These are phyloP conservation scores for Turnix velox DNA, from an alignment of 2,113 vertebrate genomes.

Conservation along the genomic window DNA sequence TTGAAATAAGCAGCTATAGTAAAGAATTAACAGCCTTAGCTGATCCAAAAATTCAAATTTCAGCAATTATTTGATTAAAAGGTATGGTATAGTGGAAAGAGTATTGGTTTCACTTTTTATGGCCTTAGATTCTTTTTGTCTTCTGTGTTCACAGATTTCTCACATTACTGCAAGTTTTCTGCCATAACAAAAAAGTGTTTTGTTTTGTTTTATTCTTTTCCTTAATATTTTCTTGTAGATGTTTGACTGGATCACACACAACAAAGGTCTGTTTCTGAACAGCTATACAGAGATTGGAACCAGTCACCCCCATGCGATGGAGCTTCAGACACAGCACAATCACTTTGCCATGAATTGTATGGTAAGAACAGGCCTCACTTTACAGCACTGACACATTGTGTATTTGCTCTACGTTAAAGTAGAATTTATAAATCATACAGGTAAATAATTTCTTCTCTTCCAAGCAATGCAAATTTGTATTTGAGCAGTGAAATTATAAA, in stretches of 20 bases:
- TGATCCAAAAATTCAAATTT: not conserved
- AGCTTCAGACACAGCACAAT: slow-evolving; percentile 98
- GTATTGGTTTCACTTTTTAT: not conserved
- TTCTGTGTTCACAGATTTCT: not conserved
- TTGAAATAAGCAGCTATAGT: not conserved
- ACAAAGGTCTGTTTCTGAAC: slow-evolving; percentile 96
- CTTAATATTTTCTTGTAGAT: slow-evolving; percentile 76
- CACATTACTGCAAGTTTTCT: not conserved
- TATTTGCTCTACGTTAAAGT: not conserved
- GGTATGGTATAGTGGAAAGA: not conserved
- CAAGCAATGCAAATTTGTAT: not conserved
- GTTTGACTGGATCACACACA: slow-evolving; percentile 99
- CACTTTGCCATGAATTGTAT: slow-evolving; percentile 99
- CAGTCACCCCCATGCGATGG: slow-evolving; percentile 91
- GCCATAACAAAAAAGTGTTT: not conserved
- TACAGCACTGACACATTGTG: not conserved
- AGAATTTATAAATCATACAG: not conserved
- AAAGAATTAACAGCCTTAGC: not conserved
- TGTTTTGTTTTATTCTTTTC: not conserved
- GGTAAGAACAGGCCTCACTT: slow-evolving; percentile 77
- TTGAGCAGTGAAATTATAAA: not conserved
- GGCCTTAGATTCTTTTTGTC: not conserved
- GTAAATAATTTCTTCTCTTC: not conserved
- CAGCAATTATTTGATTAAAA: not conserved
- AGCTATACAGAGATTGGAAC: slow-evolving; percentile 96